Evolutionary conservation across 2,888 invertebrate genomes (phyloP), one percentile per base, ranked within the genome.

Genomic region (Hyalella azteca): DNA sequence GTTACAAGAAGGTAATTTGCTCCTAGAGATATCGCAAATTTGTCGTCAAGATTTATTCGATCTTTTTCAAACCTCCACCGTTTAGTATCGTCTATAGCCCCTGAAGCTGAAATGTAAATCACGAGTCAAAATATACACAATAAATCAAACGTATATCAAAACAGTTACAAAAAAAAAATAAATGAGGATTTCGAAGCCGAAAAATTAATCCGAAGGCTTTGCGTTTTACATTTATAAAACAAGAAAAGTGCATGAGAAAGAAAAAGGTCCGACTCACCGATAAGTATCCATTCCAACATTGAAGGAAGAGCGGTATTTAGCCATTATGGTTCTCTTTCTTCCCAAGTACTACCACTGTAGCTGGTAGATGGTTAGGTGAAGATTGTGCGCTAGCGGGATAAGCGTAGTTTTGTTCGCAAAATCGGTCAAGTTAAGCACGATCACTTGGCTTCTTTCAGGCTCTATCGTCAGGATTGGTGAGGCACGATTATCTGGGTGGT

Each of bases 341-440:
- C 66, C 66, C 15, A 22, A 36, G 36, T 2, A 66, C 32, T 66
- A 66, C 66, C 32, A 66, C 66, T 54, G 54, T 29, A 54, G 54
- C 26, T 54, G 54, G 54, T 54, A 54, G 26, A 54, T 22, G 2
- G 26, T 54, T 29, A 54, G 4, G 9, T 54, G 54, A 2, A 54
- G 26, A 13, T 54, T 29, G 54, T 54, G 54, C 1, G 26, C 4
- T 29, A 54, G 26, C 0, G 54, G 54, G 1, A 54, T 54, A 3
- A 54, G 19, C 26, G 54, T 13, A 1, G 54, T 54, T 3, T 13
- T 13, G 26, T 54, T 54, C 7, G 26, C 13, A 3, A 54, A 3
- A 22, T 54, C 54, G 11, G 54, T 26, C 0, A 22, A 11, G 26
- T 54, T 54, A 9, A 54, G 5, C 3, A 22, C 54, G n/a, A n/a